A percentile compares a stretch with the other conserved stretches of the same genome.
Evolutionary conservation across 2,888 invertebrate genomes (phyloP).

Genomic region (Lasioglossum marginatum): DNA sequence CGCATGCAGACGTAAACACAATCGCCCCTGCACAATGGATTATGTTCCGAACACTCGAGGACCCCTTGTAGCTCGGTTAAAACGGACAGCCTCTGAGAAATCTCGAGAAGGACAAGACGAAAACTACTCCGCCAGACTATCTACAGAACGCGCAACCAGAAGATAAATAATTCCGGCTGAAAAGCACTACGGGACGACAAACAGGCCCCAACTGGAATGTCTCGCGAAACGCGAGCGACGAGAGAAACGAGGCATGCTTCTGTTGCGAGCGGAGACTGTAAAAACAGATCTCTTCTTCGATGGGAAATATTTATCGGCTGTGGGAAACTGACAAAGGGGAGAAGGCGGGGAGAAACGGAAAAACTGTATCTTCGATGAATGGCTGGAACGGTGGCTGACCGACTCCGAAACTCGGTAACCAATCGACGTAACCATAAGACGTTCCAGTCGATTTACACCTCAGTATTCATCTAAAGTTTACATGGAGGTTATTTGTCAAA

Average conservation of each 20-base stretch:
- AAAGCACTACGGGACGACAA: conserved; percentile 51
- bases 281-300: conserved; percentile 45
- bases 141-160: conserved; percentile 46
- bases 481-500: background rate
- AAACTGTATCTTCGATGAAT: background rate
- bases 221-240: conserved; percentile 42
- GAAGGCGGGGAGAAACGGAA: background rate
- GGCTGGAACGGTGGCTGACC: background rate
- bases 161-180: conserved; percentile 57
- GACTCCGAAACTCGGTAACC: background rate
- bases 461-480: background rate
- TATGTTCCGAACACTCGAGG: conserved; percentile 69
- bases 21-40: conserved; percentile 76
- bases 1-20: conserved; percentile 78
- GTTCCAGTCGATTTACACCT: background rate
- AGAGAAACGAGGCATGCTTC: conserved; percentile 40
- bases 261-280: background rate
- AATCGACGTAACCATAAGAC: no score
- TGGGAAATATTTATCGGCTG: conserved; percentile 44
- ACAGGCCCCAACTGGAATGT: conserved; percentile 28
- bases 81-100: conserved; percentile 53
- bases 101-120: conserved; percentile 38
- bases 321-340: background rate
- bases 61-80: conserved; percentile 46
- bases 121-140: conserved; percentile 52